Percentiles rank a stretch among this genome's conserved stretches.
phyloP scores from a whole-genome alignment of 2,888 invertebrate genomes.

The Exephanes ischioxanthus region DNA sequence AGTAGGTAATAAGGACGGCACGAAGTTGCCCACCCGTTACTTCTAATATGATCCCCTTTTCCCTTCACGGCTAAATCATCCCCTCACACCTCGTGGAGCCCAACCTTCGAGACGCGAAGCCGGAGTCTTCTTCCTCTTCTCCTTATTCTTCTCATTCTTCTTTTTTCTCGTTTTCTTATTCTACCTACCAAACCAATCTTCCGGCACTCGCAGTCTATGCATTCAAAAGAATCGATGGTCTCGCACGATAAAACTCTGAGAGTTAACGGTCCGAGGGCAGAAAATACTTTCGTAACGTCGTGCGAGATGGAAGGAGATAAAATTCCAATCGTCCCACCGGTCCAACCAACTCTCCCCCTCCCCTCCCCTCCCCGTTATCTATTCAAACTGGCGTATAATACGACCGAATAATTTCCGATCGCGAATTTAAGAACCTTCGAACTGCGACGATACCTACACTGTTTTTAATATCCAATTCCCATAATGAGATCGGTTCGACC shows the following conservation, averaged over 20 bases:
- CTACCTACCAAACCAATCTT: slow-evolving; percentile 12
- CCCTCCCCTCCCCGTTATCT: not conserved
- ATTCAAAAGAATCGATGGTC: slow-evolving; percentile 63
- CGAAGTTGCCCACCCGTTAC: slow-evolving; percentile 77
- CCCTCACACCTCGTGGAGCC: slow-evolving; percentile 31
- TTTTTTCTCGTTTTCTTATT: slow-evolving; percentile 24
- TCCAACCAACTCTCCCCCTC: not conserved
- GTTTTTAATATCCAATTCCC: not conserved
- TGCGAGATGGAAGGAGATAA: slow-evolving; percentile 40
- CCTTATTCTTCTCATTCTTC: slow-evolving; percentile 15
- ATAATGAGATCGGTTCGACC: not conserved
- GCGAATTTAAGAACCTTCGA: slow-evolving; percentile 41
- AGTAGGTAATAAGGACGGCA: slow-evolving; percentile 78
- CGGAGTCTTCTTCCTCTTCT: slow-evolving; percentile 9
- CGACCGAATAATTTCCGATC: slow-evolving; percentile 47
- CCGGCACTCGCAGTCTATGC: slow-evolving; percentile 29
- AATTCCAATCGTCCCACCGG: slow-evolving; percentile 43
- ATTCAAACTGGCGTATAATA: slow-evolving; percentile 46
- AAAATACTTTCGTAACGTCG: slow-evolving; percentile 43
- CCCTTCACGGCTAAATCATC: slow-evolving; percentile 33
- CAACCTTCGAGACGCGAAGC: slow-evolving; percentile 44
- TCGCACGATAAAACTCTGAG: slow-evolving; percentile 60
- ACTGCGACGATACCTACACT: not conserved
- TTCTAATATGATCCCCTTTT: slow-evolving; percentile 76
- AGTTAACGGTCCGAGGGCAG: slow-evolving; percentile 25